These are phyloP conservation scores for Mus spicilegus DNA, from an alignment of 2,113 vertebrate species.

Conservation along the genomic window DNA sequence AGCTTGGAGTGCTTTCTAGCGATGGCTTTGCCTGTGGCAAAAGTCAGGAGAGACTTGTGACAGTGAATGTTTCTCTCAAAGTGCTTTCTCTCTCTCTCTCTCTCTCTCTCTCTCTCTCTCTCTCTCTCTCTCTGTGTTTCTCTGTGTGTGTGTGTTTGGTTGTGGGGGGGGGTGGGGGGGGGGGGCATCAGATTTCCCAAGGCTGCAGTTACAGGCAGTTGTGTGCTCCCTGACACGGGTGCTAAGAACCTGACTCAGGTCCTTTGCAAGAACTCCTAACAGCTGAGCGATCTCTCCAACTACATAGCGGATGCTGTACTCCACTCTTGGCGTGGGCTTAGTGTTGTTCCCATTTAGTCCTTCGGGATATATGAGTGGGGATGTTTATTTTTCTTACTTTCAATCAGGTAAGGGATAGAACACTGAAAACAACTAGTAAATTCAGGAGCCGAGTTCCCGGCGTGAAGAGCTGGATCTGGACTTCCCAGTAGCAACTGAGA, in stretches of 20 bases:
- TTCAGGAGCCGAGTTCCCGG: background rate
- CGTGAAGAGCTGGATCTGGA: background rate
- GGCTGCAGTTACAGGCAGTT: background rate
- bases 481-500: background rate
- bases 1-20: background rate
- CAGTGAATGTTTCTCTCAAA: background rate
- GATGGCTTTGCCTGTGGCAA: background rate
- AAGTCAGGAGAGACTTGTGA: background rate
- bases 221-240: background rate
- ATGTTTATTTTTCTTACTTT: slow-evolving; percentile 13
- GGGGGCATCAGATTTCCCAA: background rate
- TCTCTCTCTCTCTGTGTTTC: background rate
- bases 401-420: background rate
- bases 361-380: background rate
- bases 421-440: background rate
- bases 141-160: background rate
- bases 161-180: too few relatives aligned
- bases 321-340: background rate
- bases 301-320: background rate
- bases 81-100: too few relatives aligned
- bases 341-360: background rate
- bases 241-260: background rate
- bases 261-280: background rate
- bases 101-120: background rate
- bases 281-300: background rate